These are phyloP conservation scores for Pelecanus crispus DNA, from an alignment of 2,113 vertebrate species.

Conservation along the genomic window DNA sequence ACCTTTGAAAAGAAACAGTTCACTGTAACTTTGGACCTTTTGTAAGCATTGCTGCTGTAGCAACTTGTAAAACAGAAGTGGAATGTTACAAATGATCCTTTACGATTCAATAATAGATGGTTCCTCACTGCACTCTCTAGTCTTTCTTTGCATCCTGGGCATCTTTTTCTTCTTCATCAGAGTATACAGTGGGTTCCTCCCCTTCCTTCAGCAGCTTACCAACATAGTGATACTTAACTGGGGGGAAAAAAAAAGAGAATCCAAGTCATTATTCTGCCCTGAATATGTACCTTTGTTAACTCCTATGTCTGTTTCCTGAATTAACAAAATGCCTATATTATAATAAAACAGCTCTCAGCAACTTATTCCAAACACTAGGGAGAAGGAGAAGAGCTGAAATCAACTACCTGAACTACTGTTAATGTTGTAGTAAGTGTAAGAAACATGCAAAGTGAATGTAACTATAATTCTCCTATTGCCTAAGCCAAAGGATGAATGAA, in stretches of 20 bases:
- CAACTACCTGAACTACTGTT: not conserved
- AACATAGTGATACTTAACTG: slow-evolving; percentile 93
- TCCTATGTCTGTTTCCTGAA: not conserved
- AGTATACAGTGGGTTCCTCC: slow-evolving; percentile 91
- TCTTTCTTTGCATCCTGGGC: slow-evolving; percentile 69
- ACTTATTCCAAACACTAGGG: not conserved
- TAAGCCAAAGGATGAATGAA: not conserved
- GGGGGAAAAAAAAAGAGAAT: not conserved
- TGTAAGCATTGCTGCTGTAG: slow-evolving; percentile 48
- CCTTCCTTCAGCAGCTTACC: slow-evolving; percentile 93
- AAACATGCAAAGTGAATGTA: not conserved
- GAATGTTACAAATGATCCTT: slow-evolving; percentile 71
- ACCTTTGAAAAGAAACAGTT: not conserved
- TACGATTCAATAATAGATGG: slow-evolving; percentile 60
- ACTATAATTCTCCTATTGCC: not conserved
- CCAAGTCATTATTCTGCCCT: not conserved
- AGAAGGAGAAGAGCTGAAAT: not conserved
- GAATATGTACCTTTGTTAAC: not conserved
- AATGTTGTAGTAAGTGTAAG: not conserved
- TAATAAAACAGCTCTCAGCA: not conserved
- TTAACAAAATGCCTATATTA: not conserved
- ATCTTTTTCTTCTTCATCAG: slow-evolving; percentile 85
- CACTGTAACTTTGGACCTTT: slow-evolving; percentile 48
- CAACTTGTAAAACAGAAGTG: slow-evolving; percentile 58
- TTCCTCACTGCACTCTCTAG: slow-evolving; percentile 49